Evolutionary conservation across 2,797 vertebrate genomes (phyloP), one percentile per base, ranked within the genome.

Genomic region (Heterohyrax brucei): DNA sequence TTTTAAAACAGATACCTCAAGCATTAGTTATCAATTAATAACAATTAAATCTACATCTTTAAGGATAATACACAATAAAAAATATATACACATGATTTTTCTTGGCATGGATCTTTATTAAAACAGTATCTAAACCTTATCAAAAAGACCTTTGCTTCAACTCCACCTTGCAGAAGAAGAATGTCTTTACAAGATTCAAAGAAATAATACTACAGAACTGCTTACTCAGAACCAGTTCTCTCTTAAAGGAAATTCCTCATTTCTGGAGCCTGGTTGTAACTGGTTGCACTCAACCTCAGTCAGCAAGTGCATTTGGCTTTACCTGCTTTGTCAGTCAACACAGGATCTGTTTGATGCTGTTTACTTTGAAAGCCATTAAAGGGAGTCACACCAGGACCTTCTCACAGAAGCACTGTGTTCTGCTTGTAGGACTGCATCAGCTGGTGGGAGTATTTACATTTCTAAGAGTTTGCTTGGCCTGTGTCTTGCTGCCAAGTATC

Each of bases 401-500:
- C 75, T 77, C 87, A 30, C 19, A 39, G 22, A 62, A 81, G 6
- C 5, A 24, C 53, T n/a, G 39, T 16, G 2, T 26, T 91, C 90
- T 8, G 72, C 33, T 7, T 13, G 1, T 39, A 61, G 68, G 1
- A 77, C 78, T 44, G 61, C 77, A 21, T 82, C 89, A 76, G 84
- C 66, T 28, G 78, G 82, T 50, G 48, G 62, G 2, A 0, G 4
- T 50, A 80, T 92, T 92, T 76, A 28, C 72, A n/a, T 86, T 94
- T 78, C 72, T 21, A 30, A 56, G 85, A 76, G 33, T 70, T 82
- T 39, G 50, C 92, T 68, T 72, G 85, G 76, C 87, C 94, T 84
- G 8, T 13, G 7, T 79, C 48, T 56, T 6, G 7, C 76, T 93
- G 96, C 93, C 92, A 97, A 86, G 82, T 84, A 89, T 62, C 92